Evolutionary conservation across 2,888 invertebrate genomes (phyloP).

Genomic region (Lepetodrilus schrolli): DNA sequence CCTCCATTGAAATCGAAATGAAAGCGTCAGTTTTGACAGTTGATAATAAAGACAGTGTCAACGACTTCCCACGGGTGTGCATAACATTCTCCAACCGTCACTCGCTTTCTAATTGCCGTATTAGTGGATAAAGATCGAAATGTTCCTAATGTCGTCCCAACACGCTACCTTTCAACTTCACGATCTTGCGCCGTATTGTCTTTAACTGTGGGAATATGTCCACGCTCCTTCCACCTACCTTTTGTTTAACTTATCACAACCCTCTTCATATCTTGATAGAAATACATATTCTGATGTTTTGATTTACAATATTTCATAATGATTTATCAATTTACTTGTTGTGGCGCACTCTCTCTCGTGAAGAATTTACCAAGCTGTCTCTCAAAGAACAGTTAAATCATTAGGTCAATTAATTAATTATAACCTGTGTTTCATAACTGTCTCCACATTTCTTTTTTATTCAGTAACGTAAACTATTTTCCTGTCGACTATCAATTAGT

Average conservation of each 20-base stretch:
- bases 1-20: slow-evolving; percentile 9
- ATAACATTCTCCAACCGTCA: background rate
- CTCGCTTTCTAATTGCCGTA: slow-evolving; percentile 22
- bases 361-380: too few relatives aligned
- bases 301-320: too few relatives aligned
- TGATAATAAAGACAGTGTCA: slow-evolving; percentile 11
- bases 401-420: too few relatives aligned
- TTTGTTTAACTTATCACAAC: slow-evolving; percentile 16
- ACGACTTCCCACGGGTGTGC: slow-evolving; percentile 3
- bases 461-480: too few relatives aligned
- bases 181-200: background rate
- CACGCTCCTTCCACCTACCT: background rate
- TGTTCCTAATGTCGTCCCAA: background rate
- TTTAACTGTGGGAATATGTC: background rate
- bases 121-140: slow-evolving; percentile 12
- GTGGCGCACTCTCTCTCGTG: too few relatives aligned
- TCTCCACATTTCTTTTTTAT: too few relatives aligned
- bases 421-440: too few relatives aligned
- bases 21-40: slow-evolving; percentile 26
- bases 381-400: too few relatives aligned
- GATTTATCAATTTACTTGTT: too few relatives aligned
- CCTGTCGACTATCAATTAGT: slow-evolving; percentile 1
- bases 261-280: background rate
- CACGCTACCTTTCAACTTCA: background rate
- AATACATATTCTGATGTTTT: too few relatives aligned